These are phyloP conservation scores for Stichodactyla mertensii DNA, from an alignment of 64 coral and sea anemone species.

Conservation along the genomic window DNA sequence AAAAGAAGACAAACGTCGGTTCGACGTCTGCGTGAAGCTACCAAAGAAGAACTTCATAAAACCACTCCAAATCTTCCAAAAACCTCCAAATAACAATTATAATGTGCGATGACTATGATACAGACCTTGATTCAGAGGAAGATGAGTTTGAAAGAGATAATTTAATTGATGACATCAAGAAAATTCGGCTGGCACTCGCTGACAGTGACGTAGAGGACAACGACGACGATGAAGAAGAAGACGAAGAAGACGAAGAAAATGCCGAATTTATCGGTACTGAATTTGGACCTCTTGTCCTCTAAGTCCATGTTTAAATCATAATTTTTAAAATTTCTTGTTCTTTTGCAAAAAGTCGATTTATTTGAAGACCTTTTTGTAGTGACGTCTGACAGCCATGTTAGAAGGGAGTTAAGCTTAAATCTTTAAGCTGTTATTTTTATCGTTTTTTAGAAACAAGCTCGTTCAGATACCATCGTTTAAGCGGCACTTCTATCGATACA, in stretches of 20 bases:
- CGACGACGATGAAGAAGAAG: slow-evolving; percentile 32
- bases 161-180: slow-evolving; percentile 52
- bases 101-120: slow-evolving; percentile 33
- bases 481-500: background rate
- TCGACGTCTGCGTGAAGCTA: background rate
- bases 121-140: slow-evolving; percentile 13
- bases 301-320: background rate
- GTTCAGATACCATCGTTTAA: background rate
- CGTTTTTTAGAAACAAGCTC: background rate
- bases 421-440: too few species aligned
- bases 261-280: background rate
- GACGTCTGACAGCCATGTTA: too few species aligned
- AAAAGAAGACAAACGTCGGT: background rate
- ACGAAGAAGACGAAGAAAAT: background rate
- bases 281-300: background rate
- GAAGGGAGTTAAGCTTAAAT: too few species aligned
- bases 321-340: background rate
- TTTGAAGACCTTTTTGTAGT: too few species aligned
- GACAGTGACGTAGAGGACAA: background rate
- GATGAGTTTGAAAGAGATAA: slow-evolving; percentile 43
- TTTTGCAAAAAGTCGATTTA: background rate
- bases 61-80: background rate
- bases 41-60: background rate
- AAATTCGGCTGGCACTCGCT: slow-evolving; percentile 42
- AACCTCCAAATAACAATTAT: background rate